Conservation (phyloP, 1,140 invertebrate genomes). For the Cyrtorhinus lividipennis region DNA sequence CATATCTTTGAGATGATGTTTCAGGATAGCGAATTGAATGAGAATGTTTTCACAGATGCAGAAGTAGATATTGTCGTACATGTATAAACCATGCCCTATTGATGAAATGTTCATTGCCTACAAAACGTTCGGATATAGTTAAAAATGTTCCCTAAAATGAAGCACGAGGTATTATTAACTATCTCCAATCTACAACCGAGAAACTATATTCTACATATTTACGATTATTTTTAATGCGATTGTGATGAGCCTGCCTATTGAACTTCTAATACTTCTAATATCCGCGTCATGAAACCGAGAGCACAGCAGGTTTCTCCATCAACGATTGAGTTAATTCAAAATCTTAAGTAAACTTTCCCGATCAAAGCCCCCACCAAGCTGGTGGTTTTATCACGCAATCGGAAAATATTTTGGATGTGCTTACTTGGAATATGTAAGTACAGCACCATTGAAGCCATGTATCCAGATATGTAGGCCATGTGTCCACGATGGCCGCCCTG, state of each 20-base stretch:
- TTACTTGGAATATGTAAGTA: slow-evolving; percentile 6
- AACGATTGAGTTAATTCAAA: too few relatives aligned
- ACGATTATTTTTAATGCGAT: too few relatives aligned
- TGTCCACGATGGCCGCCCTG: slow-evolving; percentile 8
- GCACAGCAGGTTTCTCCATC: too few relatives aligned
- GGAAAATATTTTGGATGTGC: neutral
- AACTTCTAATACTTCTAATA: too few relatives aligned
- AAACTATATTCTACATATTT: too few relatives aligned
- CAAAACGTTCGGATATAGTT: neutral
- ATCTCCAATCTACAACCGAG: too few relatives aligned
- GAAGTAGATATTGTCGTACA: slow-evolving; percentile 14
- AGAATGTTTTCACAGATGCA: slow-evolving; percentile 10
- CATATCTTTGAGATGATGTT: neutral
- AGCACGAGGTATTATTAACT: too few relatives aligned
- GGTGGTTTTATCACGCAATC: too few relatives aligned
- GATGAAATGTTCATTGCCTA: neutral
- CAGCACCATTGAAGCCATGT: slow-evolving; percentile 6
- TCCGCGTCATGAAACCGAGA: too few relatives aligned
- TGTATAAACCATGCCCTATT: slow-evolving; percentile 9
- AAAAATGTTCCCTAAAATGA: neutral
- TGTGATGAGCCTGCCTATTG: too few relatives aligned
- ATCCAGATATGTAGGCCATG: slow-evolving; percentile 6
- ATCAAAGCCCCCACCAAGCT: too few relatives aligned
- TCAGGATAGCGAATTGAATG: slow-evolving; percentile 8
- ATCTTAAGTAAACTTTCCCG: too few relatives aligned